Evolutionary conservation across 2,888 invertebrate species (phyloP).

Genomic region (Drosophila acutilabella): DNA sequence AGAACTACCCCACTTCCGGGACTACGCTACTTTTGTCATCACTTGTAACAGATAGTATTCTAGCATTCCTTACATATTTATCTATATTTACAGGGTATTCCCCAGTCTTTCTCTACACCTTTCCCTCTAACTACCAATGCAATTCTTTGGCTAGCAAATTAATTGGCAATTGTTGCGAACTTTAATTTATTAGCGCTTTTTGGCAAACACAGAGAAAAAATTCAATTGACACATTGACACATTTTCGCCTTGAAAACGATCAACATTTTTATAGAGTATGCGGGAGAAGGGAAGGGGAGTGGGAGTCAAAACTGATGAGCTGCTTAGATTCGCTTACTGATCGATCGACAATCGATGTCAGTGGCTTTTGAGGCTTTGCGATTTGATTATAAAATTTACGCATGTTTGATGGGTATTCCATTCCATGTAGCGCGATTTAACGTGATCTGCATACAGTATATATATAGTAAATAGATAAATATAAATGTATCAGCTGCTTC

Average conservation of each 20-base stretch:
- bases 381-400: constrained; percentile 78
- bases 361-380: constrained; percentile 46
- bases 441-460: constrained; percentile 51
- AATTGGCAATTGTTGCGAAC: constrained; percentile 62
- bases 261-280: constrained; percentile 6
- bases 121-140: background rate
- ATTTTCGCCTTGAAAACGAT: constrained; percentile 59
- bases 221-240: constrained; percentile 78
- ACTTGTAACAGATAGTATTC: too few relatives aligned
- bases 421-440: constrained; percentile 45
- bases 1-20: too few relatives aligned
- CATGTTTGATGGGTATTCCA: constrained; percentile 69
- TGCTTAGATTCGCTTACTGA: constrained; percentile 35
- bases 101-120: background rate
- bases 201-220: constrained; percentile 38
- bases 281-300: background rate
- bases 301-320: background rate
- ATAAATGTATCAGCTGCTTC: constrained; percentile 8
- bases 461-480: background rate
- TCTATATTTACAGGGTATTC: background rate
- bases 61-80: too few relatives aligned
- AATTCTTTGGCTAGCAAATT: constrained; percentile 43
- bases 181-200: constrained; percentile 60
- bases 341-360: constrained; percentile 56
- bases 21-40: too few relatives aligned